Evolutionary conservation across 2,797 vertebrate genomes (phyloP).

Genomic region (Vespertilio murinus): DNA sequence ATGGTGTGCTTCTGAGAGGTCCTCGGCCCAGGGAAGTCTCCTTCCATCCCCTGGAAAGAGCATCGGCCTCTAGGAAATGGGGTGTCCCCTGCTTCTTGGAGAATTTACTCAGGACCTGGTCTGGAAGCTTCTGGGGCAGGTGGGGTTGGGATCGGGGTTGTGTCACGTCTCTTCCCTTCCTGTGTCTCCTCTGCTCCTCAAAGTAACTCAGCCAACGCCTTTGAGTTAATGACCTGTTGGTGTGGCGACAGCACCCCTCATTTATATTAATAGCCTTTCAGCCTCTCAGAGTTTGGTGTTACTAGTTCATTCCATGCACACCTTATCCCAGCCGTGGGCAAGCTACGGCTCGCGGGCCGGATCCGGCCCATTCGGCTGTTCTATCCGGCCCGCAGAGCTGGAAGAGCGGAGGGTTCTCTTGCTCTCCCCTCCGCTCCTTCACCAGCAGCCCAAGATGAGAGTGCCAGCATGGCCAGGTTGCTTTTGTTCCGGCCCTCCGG

Average conservation of each 20-base stretch:
- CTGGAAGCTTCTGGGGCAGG: neutral
- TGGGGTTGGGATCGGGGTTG: neutral
- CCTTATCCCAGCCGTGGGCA: too few species aligned
- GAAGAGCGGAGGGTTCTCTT: too few species aligned
- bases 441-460: too few species aligned
- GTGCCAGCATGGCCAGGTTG: too few species aligned
- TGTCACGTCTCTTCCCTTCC: neutral
- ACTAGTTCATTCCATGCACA: neutral
- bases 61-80: neutral
- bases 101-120: neutral
- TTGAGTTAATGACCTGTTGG: neutral
- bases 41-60: neutral
- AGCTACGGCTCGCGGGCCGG: too few species aligned
- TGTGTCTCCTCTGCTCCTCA: neutral
- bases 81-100: neutral
- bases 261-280: neutral
- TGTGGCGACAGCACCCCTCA: neutral
- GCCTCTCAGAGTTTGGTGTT: neutral
- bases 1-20: neutral
- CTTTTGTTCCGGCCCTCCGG: too few species aligned
- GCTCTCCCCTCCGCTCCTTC: too few species aligned
- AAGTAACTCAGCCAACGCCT: neutral
- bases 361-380: too few species aligned
- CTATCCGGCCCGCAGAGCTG: too few species aligned
- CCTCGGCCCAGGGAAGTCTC: neutral